Conservation (phyloP, 2,113 vertebrate species). For the Phylloscopus trochilus region DNA sequence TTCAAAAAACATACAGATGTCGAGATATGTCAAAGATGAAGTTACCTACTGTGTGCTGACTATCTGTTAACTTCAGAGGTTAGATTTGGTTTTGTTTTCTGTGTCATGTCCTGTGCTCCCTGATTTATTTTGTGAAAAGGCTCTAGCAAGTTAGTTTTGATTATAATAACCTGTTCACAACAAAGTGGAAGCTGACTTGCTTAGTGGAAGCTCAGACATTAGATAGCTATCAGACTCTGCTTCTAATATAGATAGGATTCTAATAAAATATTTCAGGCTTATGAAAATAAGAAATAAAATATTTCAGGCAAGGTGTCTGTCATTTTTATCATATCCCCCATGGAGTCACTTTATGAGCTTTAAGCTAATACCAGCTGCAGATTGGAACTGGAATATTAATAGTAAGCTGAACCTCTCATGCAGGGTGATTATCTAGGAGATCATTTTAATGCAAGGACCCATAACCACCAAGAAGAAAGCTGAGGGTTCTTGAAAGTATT, state of each 20-base stretch:
- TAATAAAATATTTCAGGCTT: slow-evolving; percentile 19
- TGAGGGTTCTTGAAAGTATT: neutral
- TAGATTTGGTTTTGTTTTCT: neutral
- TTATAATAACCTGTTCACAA: neutral
- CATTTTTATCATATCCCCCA: neutral
- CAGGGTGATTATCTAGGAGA: neutral
- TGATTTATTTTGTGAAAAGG: neutral
- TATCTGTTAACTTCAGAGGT: neutral
- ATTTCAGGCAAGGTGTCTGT: neutral
- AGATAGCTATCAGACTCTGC: neutral
- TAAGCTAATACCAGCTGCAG: neutral
- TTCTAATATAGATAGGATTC: neutral
- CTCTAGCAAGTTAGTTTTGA: neutral
- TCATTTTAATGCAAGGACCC: neutral
- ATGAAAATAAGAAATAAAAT: neutral
- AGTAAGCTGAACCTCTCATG: neutral
- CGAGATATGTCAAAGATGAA: neutral
- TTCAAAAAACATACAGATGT: neutral
- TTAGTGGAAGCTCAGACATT: neutral
- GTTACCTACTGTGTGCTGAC: neutral
- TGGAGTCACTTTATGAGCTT: neutral
- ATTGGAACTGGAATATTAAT: neutral
- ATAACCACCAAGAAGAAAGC: neutral
- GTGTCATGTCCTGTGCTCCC: rapidly evolving
- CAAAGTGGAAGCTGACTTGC: neutral